These are phyloP conservation scores for Barnardius zonarius DNA, from an alignment of 2,113 vertebrate species.

Conservation along the genomic window DNA sequence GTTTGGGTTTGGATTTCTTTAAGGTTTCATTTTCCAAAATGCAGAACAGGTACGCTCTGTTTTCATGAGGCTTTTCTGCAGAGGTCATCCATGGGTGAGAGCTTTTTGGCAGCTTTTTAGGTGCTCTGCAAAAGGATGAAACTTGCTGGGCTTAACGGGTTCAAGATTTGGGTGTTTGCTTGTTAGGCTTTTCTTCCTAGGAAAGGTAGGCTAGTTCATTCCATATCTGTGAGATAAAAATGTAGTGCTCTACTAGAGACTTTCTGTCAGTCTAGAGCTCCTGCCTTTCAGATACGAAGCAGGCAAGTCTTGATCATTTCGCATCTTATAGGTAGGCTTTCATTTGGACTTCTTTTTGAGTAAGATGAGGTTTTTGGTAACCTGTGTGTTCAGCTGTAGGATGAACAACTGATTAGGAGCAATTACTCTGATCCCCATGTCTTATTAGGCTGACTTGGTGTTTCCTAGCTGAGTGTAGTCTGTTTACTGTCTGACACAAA, in stretches of 20 bases:
- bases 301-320: not conserved
- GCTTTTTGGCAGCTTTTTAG: not conserved
- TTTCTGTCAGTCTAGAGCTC: not conserved
- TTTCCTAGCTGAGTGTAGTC: not conserved
- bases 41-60: not conserved
- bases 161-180: not conserved
- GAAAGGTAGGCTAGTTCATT: not conserved
- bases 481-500: not conserved
- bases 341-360: not conserved
- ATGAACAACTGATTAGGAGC: not conserved
- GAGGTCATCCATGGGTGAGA: not conserved
- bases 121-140: not conserved
- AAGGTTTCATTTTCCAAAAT: not conserved
- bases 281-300: not conserved
- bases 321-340: not conserved
- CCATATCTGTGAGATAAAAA: not conserved
- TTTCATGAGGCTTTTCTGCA: not conserved
- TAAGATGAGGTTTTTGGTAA: not conserved
- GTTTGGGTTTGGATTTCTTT: not conserved
- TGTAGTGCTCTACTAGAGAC: accelerated
- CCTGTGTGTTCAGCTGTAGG: not conserved
- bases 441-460: not conserved
- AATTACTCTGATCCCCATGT: not conserved
- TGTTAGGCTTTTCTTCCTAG: not conserved
- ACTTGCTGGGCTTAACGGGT: not conserved